A percentile compares a stretch with the other conserved stretches of the same genome.
Conservation (phyloP, 2,113 vertebrate genomes). For the Anguilla japonica region DNA sequence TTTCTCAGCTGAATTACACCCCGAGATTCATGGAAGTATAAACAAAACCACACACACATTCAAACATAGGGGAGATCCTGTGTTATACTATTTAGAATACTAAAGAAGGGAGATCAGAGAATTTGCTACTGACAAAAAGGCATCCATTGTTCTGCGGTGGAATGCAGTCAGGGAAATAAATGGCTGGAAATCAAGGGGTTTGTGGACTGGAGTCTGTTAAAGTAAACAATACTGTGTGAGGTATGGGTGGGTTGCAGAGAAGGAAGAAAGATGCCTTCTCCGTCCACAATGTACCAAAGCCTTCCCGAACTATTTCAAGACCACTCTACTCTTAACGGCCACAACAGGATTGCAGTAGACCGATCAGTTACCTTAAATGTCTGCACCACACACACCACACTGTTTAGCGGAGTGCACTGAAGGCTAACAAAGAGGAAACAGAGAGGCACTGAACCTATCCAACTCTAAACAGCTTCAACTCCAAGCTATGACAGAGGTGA, state of each 20-base stretch:
- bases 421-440: background rate
- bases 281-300: constrained; percentile 31
- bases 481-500: constrained; percentile 7
- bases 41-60: constrained; percentile 28
- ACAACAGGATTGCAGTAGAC: constrained; percentile 32
- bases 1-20: background rate
- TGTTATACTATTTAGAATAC: background rate
- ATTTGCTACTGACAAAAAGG: constrained; percentile 15
- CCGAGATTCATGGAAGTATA: background rate
- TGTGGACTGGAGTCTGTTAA: constrained; percentile 27
- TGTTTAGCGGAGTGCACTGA: background rate
- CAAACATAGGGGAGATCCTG: background rate
- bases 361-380: constrained; percentile 16
- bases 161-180: constrained; percentile 33
- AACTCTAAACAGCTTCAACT: background rate
- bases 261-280: constrained; percentile 6
- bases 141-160: background rate
- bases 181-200: constrained; percentile 23
- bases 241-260: constrained; percentile 16
- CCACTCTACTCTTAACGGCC: constrained; percentile 16
- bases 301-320: constrained; percentile 33
- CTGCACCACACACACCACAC: constrained; percentile 16
- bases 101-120: constrained; percentile 7
- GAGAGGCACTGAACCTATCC: background rate
- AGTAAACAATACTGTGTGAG: constrained; percentile 41